Evolutionary conservation across 2,113 vertebrate genomes (phyloP).

Genomic region (Ochotona princeps): DNA sequence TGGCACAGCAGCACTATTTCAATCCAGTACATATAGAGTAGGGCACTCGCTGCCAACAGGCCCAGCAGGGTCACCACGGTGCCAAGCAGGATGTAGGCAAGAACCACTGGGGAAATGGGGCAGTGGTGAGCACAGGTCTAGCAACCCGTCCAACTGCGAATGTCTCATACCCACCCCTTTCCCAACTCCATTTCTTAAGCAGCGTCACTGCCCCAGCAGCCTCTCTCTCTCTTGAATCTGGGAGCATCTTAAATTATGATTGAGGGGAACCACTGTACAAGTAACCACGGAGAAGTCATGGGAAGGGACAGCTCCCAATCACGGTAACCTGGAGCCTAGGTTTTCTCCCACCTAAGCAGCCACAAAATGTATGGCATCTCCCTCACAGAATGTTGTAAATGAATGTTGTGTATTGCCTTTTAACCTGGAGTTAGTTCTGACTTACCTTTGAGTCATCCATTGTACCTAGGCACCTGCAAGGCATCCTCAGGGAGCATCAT

Average conservation of each 20-base stretch:
- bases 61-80: constrained; percentile 75
- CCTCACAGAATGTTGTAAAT: not conserved
- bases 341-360: not conserved
- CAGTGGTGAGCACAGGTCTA: not conserved
- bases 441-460: not conserved
- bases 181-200: too few relatives aligned
- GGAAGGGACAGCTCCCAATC: not conserved
- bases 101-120: constrained; percentile 71
- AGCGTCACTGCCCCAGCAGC: not conserved
- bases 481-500: too few relatives aligned
- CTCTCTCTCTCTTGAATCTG: not conserved
- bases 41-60: constrained; percentile 67
- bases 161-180: too few relatives aligned
- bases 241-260: too few relatives aligned
- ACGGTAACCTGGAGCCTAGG: accelerated
- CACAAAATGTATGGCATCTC: not conserved
- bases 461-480: not conserved
- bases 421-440: not conserved
- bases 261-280: accelerated
- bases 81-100: constrained; percentile 77
- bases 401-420: not conserved
- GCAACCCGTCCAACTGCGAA: too few relatives aligned
- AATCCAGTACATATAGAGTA: constrained; percentile 88
- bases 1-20: constrained; percentile 90
- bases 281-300: not conserved